A percentile compares a stretch with the other conserved stretches of the same genome.
Evolutionary conservation across 2,888 invertebrate genomes (phyloP).

Genomic region (Xanthia togata): DNA sequence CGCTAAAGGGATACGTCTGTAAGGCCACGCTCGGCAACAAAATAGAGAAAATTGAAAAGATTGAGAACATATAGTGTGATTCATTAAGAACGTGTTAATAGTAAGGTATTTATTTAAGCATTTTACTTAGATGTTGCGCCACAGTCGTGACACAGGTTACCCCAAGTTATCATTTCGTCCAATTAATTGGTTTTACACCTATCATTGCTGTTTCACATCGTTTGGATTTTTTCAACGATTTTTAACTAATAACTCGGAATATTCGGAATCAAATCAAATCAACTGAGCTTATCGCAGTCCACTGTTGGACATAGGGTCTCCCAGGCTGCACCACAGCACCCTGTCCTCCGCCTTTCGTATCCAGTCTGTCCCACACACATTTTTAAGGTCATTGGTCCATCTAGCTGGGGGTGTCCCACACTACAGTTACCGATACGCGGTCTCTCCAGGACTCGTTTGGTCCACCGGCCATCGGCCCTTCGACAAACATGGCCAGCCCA

Average conservation of each 20-base stretch:
- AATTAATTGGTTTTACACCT: background rate
- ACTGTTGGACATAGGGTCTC: background rate
- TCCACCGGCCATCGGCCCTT: background rate
- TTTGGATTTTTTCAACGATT: background rate
- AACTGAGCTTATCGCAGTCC: background rate
- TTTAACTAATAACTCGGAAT: background rate
- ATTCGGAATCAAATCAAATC: background rate
- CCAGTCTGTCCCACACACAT: background rate
- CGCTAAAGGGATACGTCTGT: slow-evolving; percentile 96
- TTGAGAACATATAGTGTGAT: slow-evolving; percentile 31
- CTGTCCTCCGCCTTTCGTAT: background rate
- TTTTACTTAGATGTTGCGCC: slow-evolving; percentile 32
- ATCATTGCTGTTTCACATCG: background rate
- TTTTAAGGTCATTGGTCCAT: too few relatives aligned
- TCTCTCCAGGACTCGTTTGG: background rate
- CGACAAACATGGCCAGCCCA: background rate
- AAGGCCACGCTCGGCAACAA: slow-evolving; percentile 81
- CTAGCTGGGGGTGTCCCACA: too few relatives aligned
- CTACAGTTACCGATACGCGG: too few relatives aligned
- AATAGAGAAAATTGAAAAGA: slow-evolving; percentile 44
- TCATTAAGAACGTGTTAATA: slow-evolving; percentile 36
- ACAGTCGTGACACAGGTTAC: slow-evolving; percentile 2
- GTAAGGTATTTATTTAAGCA: slow-evolving; percentile 63
- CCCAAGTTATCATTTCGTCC: background rate
- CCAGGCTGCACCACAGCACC: background rate